Evolutionary conservation across 2,797 vertebrate species (phyloP).

Genomic region (Cheirogaleus major): DNA sequence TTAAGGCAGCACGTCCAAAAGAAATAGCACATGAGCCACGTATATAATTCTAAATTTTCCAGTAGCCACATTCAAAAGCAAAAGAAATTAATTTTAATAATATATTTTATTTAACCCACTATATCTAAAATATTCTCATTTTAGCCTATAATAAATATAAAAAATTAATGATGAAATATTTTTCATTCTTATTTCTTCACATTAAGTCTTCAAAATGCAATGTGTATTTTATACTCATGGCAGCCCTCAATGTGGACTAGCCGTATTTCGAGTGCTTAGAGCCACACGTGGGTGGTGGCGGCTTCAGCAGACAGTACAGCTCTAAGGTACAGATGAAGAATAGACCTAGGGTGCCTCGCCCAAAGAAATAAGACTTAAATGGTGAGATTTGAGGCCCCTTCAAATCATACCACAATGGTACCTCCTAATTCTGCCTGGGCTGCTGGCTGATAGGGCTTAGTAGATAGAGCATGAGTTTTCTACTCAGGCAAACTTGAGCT

Average conservation of each 20-base stretch:
- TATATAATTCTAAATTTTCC: not conserved
- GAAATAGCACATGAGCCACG: not conserved
- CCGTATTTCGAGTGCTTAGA: not conserved
- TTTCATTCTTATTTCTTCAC: not conserved
- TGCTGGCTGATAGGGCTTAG: not conserved
- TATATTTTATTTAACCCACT: not conserved
- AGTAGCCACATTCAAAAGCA: not conserved
- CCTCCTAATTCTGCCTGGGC: too few relatives aligned
- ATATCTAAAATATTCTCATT: conserved; percentile 2
- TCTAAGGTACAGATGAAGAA: not conserved
- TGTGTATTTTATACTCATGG: not conserved
- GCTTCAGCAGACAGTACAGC: not conserved
- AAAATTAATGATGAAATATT: not conserved
- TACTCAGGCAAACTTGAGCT: not conserved
- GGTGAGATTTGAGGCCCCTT: not conserved
- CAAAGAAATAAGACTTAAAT: not conserved
- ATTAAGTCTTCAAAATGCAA: not conserved
- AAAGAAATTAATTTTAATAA: not conserved
- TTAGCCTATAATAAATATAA: not conserved
- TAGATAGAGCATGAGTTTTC: not conserved
- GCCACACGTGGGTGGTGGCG: not conserved
- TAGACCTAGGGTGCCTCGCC: not conserved
- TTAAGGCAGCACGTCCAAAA: not conserved
- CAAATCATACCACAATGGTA: not conserved
- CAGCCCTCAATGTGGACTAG: not conserved